phyloP scores from a whole-genome alignment of 2,113 vertebrate genomes.

The Prionailurus viverrinus region DNA sequence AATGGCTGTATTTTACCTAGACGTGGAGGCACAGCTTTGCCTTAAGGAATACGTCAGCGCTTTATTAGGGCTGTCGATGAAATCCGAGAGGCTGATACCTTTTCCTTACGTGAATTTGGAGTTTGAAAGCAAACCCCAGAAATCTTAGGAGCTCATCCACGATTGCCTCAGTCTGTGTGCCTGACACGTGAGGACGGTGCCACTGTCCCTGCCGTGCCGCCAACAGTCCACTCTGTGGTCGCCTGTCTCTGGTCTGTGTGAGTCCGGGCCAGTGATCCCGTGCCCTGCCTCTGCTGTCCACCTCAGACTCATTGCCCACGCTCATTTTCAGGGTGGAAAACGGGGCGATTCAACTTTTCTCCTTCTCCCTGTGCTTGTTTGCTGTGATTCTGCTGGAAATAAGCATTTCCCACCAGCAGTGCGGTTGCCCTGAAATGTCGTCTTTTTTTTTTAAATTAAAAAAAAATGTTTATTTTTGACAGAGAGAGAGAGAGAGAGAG shows the following conservation, averaged over 20 bases:
- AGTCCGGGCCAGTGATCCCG: background rate
- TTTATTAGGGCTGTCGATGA: fast-evolving
- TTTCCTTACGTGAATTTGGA: background rate
- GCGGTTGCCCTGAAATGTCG: background rate
- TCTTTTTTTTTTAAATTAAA: too few species aligned
- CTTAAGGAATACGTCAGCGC: background rate
- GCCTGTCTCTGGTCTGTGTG: background rate
- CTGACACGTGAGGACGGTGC: background rate
- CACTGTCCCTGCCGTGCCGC: background rate
- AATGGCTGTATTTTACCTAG: background rate
- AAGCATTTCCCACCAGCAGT: background rate
- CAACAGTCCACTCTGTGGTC: background rate
- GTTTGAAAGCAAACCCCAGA: background rate
- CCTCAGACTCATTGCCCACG: background rate
- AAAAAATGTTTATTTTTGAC: too few species aligned
- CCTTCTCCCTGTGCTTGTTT: background rate
- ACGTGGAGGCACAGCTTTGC: fast-evolving
- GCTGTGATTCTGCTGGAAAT: background rate
- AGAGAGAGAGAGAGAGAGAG: too few species aligned
- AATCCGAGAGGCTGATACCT: background rate
- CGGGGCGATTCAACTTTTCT: background rate
- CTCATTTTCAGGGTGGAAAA: background rate
- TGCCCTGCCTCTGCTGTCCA: background rate
- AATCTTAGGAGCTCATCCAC: background rate
- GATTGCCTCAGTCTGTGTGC: background rate